These are phyloP conservation scores for Synergus umbraculus DNA, from an alignment of 2,888 invertebrate species.

Conservation along the genomic window DNA sequence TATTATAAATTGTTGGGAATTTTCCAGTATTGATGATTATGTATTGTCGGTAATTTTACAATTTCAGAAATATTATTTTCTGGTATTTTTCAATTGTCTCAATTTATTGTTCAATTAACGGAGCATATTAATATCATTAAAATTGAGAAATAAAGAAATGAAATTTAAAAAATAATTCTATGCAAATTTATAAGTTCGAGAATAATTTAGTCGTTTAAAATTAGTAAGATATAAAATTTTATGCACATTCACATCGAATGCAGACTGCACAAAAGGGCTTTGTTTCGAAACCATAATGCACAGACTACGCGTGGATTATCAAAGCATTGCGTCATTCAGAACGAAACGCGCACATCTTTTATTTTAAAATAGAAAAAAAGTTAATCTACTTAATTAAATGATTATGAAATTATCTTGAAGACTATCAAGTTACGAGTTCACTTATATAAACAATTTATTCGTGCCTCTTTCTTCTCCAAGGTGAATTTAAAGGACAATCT, in stretches of 20 bases:
- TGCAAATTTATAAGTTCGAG: neutral
- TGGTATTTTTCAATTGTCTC: no score
- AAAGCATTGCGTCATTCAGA: slow-evolving; percentile 4
- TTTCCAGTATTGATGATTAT: no score
- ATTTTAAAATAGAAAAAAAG: neutral
- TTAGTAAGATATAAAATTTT: slow-evolving; percentile 9
- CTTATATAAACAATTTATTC: neutral
- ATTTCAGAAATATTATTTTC: no score
- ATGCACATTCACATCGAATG: neutral
- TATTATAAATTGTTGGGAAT: no score
- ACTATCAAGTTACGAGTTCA: neutral
- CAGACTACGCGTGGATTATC: slow-evolving; percentile 3
- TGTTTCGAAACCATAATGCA: neutral
- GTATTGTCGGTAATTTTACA: no score
- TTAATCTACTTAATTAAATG: neutral
- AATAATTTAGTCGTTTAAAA: slow-evolving; percentile 4
- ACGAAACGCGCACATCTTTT: neutral
- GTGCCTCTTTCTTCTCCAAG: neutral
- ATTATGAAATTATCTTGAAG: neutral
- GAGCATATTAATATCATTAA: no score
- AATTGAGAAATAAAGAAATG: neutral
- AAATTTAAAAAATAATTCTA: neutral
- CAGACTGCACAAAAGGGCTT: slow-evolving; percentile 7
- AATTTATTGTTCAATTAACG: no score
- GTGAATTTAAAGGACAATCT: neutral